A percentile compares a stretch with the other conserved stretches of the same genome.
Evolutionary conservation across 2,113 vertebrate species (phyloP).

Genomic region (Pelecanoides urinatrix): DNA sequence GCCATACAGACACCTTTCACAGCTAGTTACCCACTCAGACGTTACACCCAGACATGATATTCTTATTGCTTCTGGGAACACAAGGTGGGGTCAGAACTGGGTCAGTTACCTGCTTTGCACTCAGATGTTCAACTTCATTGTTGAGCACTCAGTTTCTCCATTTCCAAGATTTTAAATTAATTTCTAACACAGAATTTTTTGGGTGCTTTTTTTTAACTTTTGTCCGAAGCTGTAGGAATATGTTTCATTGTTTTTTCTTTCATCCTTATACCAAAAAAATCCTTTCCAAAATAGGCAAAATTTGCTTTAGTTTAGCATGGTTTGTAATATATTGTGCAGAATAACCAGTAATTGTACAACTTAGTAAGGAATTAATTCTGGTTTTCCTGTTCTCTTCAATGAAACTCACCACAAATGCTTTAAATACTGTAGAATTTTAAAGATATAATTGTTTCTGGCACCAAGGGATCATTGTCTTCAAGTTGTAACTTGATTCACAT

Average conservation of each 20-base stretch:
- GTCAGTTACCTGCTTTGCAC: neutral
- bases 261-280: neutral
- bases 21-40: neutral
- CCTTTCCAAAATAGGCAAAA: neutral
- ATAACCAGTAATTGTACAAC: neutral
- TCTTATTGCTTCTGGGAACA: neutral
- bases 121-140: neutral
- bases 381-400: neutral
- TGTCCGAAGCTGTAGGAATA: neutral
- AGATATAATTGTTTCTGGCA: neutral
- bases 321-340: neutral
- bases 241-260: neutral
- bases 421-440: neutral
- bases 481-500: neutral
- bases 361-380: neutral
- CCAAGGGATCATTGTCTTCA: neutral
- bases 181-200: neutral
- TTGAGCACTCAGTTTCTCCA: fast-evolving
- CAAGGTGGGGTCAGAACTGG: neutral
- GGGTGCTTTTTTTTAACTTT: neutral
- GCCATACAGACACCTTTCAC: fast-evolving
- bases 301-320: neutral
- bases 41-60: neutral
- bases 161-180: neutral
- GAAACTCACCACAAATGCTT: neutral